Evolutionary conservation across 2,888 invertebrate species (phyloP), one percentile per base, ranked within the genome.

Genomic region (Tinea trinotella): DNA sequence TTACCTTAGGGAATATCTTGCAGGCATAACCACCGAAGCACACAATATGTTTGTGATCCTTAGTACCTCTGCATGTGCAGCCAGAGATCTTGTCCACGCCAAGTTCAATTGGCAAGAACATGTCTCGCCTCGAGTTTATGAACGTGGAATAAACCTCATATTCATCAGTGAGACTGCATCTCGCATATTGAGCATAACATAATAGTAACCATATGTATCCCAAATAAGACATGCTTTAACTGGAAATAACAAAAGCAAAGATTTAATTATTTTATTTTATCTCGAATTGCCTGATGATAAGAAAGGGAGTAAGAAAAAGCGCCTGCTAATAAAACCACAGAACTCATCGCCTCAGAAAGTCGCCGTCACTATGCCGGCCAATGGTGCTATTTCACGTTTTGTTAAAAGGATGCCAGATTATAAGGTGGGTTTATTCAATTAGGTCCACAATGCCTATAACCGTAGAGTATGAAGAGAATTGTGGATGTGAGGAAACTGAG

Each of bases 11-110:
- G 62, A 89, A 87, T 13, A 58, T 68, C 56, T 59, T 70, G 63
- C 89, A 90, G 18, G 71, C 75, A 35, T 81, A 84, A 55, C 85
- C 81, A 4, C 89, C 89, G 55, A 86, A 89, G 62, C 89, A 89
- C 0, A 88, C 81, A 1, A 83, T 70, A 10, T 76, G 70, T 15
- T 62, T 67, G 0, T 63, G 61, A 13, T 70, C 64, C 5, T 57
- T 60, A 19, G 70, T 75, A 40, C 83, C 79, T 18, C 88, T 70
- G 62, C 89, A 89, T 10, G 73, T 64, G 64, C 89, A 90, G 0
- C 88, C 89, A 1, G 85, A 84, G 4, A 52, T 56, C 22, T 58
- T 59, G 57, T 86, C 85, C 34, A 66, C 67, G 0, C 75, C 80
- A 1, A 85, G 61, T 52, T 71, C 67, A 0, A 76, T 60, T 0